Evolutionary conservation across 2,888 invertebrate genomes (phyloP).

Genomic region (Dastarcus helophoroides): DNA sequence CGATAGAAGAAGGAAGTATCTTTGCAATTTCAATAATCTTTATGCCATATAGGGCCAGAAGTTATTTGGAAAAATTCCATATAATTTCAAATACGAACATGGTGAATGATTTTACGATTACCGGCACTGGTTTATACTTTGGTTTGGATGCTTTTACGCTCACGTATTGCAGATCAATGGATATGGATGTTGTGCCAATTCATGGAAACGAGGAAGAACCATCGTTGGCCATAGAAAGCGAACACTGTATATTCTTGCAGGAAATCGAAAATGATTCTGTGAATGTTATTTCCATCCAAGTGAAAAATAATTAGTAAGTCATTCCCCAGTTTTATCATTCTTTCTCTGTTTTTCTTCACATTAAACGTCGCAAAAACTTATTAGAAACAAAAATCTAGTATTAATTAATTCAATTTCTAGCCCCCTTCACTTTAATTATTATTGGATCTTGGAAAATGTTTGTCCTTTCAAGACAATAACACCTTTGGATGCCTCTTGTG

Average conservation of each 20-base stretch:
- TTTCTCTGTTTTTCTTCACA: too few species aligned
- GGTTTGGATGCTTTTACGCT: too few species aligned
- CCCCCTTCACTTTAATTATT: slow-evolving; percentile 18
- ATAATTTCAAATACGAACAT: slow-evolving; percentile 9
- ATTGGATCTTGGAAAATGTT: slow-evolving; percentile 22
- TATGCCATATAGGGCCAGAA: too few species aligned
- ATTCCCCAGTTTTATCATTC: too few species aligned
- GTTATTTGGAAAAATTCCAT: slow-evolving; percentile 9
- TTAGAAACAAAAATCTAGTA: too few species aligned
- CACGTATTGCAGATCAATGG: too few species aligned
- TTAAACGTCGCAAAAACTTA: too few species aligned
- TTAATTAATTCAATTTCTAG: too few species aligned
- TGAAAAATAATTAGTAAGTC: slow-evolving; percentile 24
- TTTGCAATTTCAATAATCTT: too few species aligned
- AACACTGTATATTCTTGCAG: slow-evolving; percentile 21
- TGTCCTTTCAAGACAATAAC: slow-evolving; percentile 6
- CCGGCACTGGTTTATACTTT: slow-evolving; percentile 37
- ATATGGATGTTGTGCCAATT: too few species aligned
- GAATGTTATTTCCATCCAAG: slow-evolving; percentile 14
- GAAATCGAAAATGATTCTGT: slow-evolving; percentile 11
- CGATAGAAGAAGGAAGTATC: too few species aligned
- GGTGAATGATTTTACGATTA: slow-evolving; percentile 17
- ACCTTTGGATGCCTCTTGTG: slow-evolving; percentile 19
- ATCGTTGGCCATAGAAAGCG: slow-evolving; percentile 14
- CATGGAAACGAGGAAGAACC: neutral